Percentiles rank a stretch among this genome's conserved stretches.
These are phyloP conservation scores for Callosobruchus maculatus DNA, from an alignment of 2,888 invertebrate species.

Conservation along the genomic window DNA sequence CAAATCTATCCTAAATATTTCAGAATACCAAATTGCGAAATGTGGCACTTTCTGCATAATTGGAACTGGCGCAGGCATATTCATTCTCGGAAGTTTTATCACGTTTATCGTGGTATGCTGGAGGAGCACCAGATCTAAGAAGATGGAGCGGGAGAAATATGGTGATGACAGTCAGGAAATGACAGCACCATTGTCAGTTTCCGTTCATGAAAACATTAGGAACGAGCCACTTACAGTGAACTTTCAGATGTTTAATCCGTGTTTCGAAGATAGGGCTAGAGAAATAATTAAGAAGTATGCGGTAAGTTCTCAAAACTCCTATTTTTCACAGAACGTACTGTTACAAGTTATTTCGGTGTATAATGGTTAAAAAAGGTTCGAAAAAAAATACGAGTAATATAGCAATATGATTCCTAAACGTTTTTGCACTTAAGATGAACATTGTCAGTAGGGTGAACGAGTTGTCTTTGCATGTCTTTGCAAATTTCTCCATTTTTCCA, in stretches of 20 bases:
- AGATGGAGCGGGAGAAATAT: conserved; percentile 38
- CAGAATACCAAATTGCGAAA: conserved; percentile 25
- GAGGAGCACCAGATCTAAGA: conserved; percentile 37
- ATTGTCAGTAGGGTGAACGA: no score
- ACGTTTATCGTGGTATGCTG: conserved; percentile 40
- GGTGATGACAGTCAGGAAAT: conserved; percentile 35
- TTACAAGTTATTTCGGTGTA: no score
- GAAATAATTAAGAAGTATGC: conserved; percentile 35
- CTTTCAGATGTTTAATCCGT: conserved; percentile 41
- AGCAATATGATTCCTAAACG: no score
- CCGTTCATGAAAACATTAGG: neutral
- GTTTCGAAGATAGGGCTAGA: conserved; percentile 25
- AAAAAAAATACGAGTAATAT: no score
- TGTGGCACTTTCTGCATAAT: conserved; percentile 52
- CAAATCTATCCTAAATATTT: neutral
- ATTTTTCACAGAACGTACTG: no score
- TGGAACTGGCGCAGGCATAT: conserved; percentile 46
- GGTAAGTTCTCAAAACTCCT: conserved; percentile 34
- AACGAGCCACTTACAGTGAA: conserved; percentile 28
- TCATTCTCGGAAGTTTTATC: conserved; percentile 41
- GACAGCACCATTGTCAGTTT: conserved; percentile 40
- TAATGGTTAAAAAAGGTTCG: no score
- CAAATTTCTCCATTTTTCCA: no score
- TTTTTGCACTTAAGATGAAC: no score
- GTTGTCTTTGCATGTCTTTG: no score